Base-by-base conservation (phyloP, 2,113 vertebrate species). In the Halcyon senegalensis region DNA sequence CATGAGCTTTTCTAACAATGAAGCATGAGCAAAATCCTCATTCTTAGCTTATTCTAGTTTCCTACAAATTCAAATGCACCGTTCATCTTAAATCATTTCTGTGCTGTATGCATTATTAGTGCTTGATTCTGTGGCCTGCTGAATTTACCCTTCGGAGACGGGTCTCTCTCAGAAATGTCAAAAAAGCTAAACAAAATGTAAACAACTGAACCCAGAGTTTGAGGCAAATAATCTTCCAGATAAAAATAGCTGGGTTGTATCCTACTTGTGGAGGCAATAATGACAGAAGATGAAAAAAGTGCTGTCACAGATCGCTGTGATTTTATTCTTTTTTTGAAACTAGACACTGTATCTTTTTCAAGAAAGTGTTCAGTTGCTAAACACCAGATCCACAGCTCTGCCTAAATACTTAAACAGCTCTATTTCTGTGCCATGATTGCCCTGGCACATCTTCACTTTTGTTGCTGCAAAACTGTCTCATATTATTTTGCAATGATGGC, bases 81-180 rank as follows among this genome's bases (percentile, higher is more conserved):
- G 93, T 93, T 95, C 41, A 66, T 53, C 31, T 75, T 91, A 89
- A 84, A 93, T 93, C 0, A 83, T 87, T 91, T 96, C 59, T 59
- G 4, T 87, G 63, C 51, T 0, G 0, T 85, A 79, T 70, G 58
- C 55, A 39, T 77, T 90, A 81, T 75, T 74, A 87, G 35, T 60
- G 17, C 43, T 74, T 81, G 30, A 67, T 84, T 94, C n/a, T 84
- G 25, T 1, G 3, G 43, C 63, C 75, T 85, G n/a, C n/a, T 91
- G 81, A 93, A 93, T 93, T 94, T 53, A 91, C 27, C 58, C 62
- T 91, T 91, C 89, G 74, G 50, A 96, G 81, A 80, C 30, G 28
- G 24, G 11, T 83, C 23, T 87, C 59, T 83, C 27, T 83, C 53
- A 73, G 67, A 87, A 87, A 87, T 53, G 81, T 84, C 84, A 93